Evolutionary conservation across 2,113 vertebrate species (phyloP).

Genomic region (Elaphurus davidianus): DNA sequence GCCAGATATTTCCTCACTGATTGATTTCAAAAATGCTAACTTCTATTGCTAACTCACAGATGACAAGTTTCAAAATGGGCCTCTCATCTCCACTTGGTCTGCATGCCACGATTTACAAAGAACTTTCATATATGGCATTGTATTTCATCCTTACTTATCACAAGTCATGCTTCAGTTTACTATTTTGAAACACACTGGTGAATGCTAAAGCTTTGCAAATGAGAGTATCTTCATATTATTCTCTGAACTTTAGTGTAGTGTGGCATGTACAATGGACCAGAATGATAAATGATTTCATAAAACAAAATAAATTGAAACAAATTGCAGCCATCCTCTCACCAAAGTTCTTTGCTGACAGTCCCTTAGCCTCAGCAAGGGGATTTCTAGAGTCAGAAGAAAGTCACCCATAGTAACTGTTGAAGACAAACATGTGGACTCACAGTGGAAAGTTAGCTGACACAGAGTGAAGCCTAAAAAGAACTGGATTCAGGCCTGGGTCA

Average conservation of each 20-base stretch:
- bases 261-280: neutral
- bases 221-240: neutral
- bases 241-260: neutral
- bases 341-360: neutral
- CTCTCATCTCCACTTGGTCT: neutral
- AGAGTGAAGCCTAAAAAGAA: neutral
- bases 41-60: neutral
- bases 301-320: neutral
- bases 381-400: neutral
- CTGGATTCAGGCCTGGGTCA: neutral
- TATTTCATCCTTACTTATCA: neutral
- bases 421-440: neutral
- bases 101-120: neutral
- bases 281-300: neutral
- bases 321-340: neutral
- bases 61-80: neutral
- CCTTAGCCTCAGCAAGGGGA: neutral
- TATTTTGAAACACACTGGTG: neutral
- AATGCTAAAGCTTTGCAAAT: neutral
- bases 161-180: neutral
- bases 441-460: too few relatives aligned
- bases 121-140: neutral
- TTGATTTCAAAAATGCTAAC: neutral
- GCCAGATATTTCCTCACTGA: neutral
- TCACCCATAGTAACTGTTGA: neutral